Conservation (phyloP, 2,888 invertebrate genomes). For the Monoplex corrugatus region DNA sequence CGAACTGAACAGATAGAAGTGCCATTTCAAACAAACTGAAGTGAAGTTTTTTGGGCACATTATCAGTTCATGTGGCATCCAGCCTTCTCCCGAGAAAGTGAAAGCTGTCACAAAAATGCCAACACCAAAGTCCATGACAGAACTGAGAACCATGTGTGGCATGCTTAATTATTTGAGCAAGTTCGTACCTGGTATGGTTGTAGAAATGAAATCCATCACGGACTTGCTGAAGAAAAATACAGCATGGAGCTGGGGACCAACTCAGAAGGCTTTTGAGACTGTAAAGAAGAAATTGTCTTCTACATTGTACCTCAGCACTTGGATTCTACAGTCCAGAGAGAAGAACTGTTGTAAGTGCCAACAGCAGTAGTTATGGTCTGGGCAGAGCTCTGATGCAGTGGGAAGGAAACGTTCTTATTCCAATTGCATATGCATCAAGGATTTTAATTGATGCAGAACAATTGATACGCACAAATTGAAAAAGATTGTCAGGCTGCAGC, state of each 20-base stretch:
- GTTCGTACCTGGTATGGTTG: constrained; percentile 24
- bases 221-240: constrained; percentile 25
- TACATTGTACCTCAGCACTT: background rate
- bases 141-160: constrained; percentile 27
- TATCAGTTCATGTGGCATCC: background rate
- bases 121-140: background rate
- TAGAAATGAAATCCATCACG: constrained; percentile 3
- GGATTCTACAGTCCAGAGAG: constrained; percentile 3
- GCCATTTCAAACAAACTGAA: constrained; percentile 12
- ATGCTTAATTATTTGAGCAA: constrained; percentile 39
- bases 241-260: constrained; percentile 19
- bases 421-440: constrained; percentile 24
- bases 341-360: background rate
- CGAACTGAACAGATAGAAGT: constrained; percentile 23
- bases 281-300: background rate
- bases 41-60: constrained; percentile 43
- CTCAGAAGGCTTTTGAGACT: background rate
- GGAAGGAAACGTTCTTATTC: background rate
- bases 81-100: constrained; percentile 20
- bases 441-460: background rate
- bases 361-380: background rate
- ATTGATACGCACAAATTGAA: constrained; percentile 37
- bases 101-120: constrained; percentile 10
- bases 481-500: constrained; percentile 52
- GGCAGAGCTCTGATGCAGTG: constrained; percentile 12